Evolutionary conservation across 2,113 vertebrate species (phyloP).

Genomic region (Mirza zaza): DNA sequence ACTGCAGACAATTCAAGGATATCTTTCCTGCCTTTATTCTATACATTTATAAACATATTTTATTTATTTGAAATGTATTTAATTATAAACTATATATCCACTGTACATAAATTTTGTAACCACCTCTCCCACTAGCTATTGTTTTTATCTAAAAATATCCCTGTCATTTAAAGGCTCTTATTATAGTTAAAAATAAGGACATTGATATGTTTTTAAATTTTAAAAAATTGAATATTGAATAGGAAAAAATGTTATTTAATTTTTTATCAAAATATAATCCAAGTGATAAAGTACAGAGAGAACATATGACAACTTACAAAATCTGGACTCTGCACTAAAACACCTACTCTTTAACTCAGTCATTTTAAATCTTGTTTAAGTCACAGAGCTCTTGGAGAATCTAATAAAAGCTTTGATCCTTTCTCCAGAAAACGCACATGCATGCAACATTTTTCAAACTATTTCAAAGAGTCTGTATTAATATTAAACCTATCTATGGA

Average conservation of each 20-base stretch:
- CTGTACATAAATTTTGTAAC: neutral
- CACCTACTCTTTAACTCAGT: neutral
- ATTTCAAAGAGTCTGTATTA: conserved; percentile 38
- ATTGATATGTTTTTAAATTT: conserved; percentile 33
- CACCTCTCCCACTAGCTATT: neutral
- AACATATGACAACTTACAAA: conserved; percentile 45
- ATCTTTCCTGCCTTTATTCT: neutral
- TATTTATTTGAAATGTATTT: neutral
- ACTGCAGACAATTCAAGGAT: neutral
- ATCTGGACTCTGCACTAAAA: conserved; percentile 20
- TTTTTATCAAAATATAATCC: conserved; percentile 52
- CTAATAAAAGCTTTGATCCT: conserved; percentile 28
- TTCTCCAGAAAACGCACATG: neutral
- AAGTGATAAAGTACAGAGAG: conserved; percentile 37
- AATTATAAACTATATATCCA: neutral
- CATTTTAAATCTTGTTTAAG: conserved; percentile 28
- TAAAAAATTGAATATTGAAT: neutral
- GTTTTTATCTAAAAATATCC: conserved; percentile 13
- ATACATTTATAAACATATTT: neutral
- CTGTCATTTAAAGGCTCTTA: neutral
- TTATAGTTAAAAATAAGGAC: conserved; percentile 16
- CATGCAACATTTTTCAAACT: conserved; percentile 26
- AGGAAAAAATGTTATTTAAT: conserved; percentile 27
- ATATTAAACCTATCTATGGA: conserved; percentile 18
- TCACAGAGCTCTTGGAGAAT: neutral